Percentiles rank a stretch among this genome's conserved stretches.
Evolutionary conservation across 2,113 vertebrate genomes (phyloP).

Genomic region (Megalops atlanticus): DNA sequence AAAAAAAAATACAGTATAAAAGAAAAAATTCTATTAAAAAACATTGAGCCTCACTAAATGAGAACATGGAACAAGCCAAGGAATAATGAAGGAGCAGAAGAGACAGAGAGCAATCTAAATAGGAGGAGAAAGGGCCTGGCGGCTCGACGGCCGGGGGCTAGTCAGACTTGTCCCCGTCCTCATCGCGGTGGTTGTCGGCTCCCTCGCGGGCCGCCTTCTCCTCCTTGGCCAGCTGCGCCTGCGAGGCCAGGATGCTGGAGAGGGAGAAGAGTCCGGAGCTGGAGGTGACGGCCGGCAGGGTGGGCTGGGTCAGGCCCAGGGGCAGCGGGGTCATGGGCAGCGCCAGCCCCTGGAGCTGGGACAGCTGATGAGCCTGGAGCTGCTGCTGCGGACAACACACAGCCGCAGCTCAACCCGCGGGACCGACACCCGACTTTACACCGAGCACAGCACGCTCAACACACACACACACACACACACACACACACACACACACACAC

Average conservation of each 20-base stretch:
- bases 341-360: constrained; percentile 94
- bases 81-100: neutral
- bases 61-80: neutral
- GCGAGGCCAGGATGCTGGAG: constrained; percentile 89
- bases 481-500: constrained; percentile 17
- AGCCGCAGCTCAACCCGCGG: neutral
- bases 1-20: neutral
- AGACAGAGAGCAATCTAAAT: neutral
- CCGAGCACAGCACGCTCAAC: neutral
- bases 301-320: constrained; percentile 85
- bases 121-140: neutral
- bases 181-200: constrained; percentile 81
- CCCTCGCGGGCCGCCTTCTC: constrained; percentile 89
- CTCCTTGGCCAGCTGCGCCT: constrained; percentile 89
- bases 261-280: constrained; percentile 90
- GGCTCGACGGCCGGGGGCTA: constrained; percentile 54
- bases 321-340: constrained; percentile 90
- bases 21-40: neutral
- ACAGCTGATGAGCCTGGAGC: constrained; percentile 97
- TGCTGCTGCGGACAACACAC: constrained; percentile 84
- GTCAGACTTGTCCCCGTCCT: constrained; percentile 93
- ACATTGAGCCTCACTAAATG: neutral
- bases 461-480: constrained; percentile 17
- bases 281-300: constrained; percentile 84
- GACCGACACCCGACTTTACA: no score